Conservation (phyloP, 2,797 vertebrate genomes). For the Alosa sapidissima region DNA sequence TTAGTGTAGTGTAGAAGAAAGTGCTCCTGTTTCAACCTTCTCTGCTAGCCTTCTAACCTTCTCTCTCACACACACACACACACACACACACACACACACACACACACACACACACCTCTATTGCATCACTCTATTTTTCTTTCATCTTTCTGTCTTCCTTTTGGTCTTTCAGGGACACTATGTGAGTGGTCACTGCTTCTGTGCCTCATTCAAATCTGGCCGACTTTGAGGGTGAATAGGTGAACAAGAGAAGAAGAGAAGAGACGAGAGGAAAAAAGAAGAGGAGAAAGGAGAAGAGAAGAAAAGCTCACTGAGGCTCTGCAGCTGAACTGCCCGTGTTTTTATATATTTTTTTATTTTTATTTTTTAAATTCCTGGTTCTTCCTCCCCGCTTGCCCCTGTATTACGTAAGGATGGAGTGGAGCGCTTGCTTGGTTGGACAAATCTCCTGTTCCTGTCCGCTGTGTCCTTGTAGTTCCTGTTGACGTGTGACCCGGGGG, state of each 20-base stretch:
- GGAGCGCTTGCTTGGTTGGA: neutral
- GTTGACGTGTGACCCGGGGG: neutral
- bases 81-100: constrained; percentile 27
- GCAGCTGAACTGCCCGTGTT: neutral
- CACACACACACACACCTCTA: constrained; percentile 46
- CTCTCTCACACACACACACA: constrained; percentile 18
- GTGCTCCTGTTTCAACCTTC: too few relatives aligned
- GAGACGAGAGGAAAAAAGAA: neutral
- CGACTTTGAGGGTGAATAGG: neutral
- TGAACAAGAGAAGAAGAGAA: neutral
- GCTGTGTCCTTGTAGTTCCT: neutral
- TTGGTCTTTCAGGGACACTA: neutral
- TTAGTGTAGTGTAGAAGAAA: too few relatives aligned
- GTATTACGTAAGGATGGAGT: neutral
- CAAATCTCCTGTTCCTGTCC: neutral
- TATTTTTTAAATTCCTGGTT: neutral
- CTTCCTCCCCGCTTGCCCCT: neutral
- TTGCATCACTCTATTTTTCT: constrained; percentile 60
- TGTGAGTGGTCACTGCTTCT: neutral
- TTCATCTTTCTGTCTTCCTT: constrained; percentile 37
- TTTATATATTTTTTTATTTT: neutral
- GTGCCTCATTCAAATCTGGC: neutral
- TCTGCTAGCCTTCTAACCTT: too few relatives aligned
- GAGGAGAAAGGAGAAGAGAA: neutral
- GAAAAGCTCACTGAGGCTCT: neutral